A percentile compares a stretch with the other conserved stretches of the same genome.
These are phyloP conservation scores for Trichogramma evanescens DNA, from an alignment of 2,888 invertebrate species.

Conservation along the genomic window DNA sequence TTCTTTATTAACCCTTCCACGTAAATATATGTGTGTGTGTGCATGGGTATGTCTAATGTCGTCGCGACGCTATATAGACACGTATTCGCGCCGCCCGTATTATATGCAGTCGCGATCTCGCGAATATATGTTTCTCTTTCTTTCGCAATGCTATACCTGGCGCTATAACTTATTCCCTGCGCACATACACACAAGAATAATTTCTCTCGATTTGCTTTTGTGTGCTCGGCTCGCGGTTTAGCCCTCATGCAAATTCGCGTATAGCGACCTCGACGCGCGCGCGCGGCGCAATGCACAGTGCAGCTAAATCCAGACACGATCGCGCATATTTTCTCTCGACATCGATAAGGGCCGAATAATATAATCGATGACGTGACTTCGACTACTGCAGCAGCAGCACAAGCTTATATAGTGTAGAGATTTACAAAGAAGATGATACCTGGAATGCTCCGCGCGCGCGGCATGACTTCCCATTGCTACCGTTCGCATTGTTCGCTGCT, in stretches of 20 bases:
- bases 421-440: slow-evolving; percentile 1
- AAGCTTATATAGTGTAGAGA: background rate
- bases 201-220: background rate
- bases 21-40: too few relatives aligned
- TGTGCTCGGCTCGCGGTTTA: background rate
- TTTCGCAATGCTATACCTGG: slow-evolving; percentile 1
- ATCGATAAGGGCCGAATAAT: slow-evolving; percentile 1
- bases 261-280: background rate
- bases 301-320: slow-evolving; percentile 3
- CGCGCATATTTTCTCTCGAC: background rate
- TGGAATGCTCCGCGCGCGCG: too few relatives aligned
- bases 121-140: background rate
- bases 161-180: slow-evolving; percentile 10
- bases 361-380: slow-evolving; percentile 5
- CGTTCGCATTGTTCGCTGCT: too few relatives aligned
- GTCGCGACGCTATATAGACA: too few relatives aligned
- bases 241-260: slow-evolving; percentile 7
- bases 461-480: too few relatives aligned
- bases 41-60: too few relatives aligned
- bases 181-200: slow-evolving; percentile 1
- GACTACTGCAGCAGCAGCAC: background rate
- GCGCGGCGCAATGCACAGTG: background rate
- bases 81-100: too few relatives aligned
- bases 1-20: too few relatives aligned
- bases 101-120: too few relatives aligned